Conservation (phyloP, 2,797 vertebrate species). For the Gymnoscopelus braueri region DNA sequence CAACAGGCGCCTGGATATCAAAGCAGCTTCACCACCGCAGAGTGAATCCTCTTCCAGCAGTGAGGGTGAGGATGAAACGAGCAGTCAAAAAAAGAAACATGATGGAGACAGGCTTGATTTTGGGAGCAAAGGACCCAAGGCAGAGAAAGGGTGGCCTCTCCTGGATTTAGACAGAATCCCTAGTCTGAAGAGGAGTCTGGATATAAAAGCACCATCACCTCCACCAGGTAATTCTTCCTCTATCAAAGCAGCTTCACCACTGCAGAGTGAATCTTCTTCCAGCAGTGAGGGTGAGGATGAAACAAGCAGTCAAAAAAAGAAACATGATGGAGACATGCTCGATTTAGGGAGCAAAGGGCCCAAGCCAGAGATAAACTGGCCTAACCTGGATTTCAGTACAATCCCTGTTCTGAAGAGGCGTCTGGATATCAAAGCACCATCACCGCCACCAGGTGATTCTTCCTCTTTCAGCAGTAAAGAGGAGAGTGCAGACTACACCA, state of each 20-base stretch:
- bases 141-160: slow-evolving; percentile 9
- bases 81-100: background rate
- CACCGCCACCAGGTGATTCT: background rate
- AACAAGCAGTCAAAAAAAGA: background rate
- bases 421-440: slow-evolving; percentile 53
- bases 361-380: slow-evolving; percentile 26
- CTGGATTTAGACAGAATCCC: slow-evolving; percentile 42
- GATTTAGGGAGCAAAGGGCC: too few species aligned
- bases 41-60: slow-evolving; percentile 40
- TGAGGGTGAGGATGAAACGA: slow-evolving; percentile 44
- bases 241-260: slow-evolving; percentile 14
- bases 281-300: slow-evolving; percentile 51
- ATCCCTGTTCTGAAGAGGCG: slow-evolving; percentile 46
- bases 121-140: background rate
- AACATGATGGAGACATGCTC: too few species aligned
- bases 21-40: slow-evolving; percentile 1
- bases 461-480: slow-evolving; percentile 7
- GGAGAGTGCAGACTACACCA: slow-evolving; percentile 3
- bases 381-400: slow-evolving; percentile 30
- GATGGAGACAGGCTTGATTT: background rate
- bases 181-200: slow-evolving; percentile 32
- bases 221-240: slow-evolving; percentile 25
- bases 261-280: slow-evolving; percentile 30
- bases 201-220: slow-evolving; percentile 51
- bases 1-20: slow-evolving; percentile 30